Evolutionary conservation across 1,140 invertebrate genomes (phyloP), one percentile per base, ranked within the genome.

Genomic region (Papilio polytes): DNA sequence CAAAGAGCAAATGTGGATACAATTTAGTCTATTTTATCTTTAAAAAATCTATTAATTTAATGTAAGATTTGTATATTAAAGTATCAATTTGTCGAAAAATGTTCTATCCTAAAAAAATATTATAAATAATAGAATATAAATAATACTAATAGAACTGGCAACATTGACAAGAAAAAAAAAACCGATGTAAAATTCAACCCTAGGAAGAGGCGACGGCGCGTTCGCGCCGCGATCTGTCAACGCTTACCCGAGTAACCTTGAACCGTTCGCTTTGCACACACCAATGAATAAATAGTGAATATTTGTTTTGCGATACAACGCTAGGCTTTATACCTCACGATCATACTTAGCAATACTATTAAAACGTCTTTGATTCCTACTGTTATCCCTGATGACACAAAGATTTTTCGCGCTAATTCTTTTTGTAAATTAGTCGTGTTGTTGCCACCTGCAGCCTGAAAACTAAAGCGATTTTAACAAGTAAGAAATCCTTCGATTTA

Each of bases 271-370:
- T 78, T 63, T 41, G 56, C 53, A 59, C 77, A 78, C 77, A 20
- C 41, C 36, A 63, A 78, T 78, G 77, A 78, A 78, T 63, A 78
- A 78, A 78, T 78, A 78, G 56, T 78, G 77, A 66, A 78, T 78
- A 78, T 78, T 78, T 78, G 77, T 66, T 36, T 78, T 66, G 77
- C 56, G 77, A 66, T 66, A 26, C 53, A 63, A 78, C 31, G 41
- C 56, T 78, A 66, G 53, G n/a, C 56, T 78, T 78, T 66, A 78
- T 78, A 59, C 53, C 15, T 59, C 36, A 15, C 73, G 44, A 44
- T 48, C 20, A 74, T 22, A 74, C n/a, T 48, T 74, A 20, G 20
- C n/a, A n/a, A 13, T 53, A 26, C 73, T 26, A 26, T 76, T 51
- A 15, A 76, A 74, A 51, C 22, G 22, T 76, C 44, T 48, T 26